A percentile compares a stretch with the other conserved stretches of the same genome.
These are phyloP conservation scores for Sinhomidia bicolor DNA, from an alignment of 2,888 invertebrate species.

Conservation along the genomic window DNA sequence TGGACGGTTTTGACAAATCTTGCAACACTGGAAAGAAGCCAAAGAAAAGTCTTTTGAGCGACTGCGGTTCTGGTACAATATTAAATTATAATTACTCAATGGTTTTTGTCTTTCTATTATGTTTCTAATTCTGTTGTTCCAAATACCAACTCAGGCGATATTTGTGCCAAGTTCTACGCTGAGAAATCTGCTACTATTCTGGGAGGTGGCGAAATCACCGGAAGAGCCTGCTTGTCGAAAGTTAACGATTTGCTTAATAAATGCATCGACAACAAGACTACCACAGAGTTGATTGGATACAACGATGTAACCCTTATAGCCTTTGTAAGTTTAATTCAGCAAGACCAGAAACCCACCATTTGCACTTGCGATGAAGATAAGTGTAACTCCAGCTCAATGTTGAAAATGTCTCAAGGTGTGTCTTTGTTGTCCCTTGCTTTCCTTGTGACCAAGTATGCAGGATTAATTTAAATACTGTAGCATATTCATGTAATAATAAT, in stretches of 20 bases:
- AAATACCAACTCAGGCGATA: too few relatives aligned
- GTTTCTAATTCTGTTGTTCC: too few relatives aligned
- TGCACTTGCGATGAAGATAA: constrained; percentile 17
- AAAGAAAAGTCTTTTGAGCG: background rate
- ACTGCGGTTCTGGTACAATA: too few relatives aligned
- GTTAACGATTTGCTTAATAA: background rate
- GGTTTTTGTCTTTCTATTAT: too few relatives aligned
- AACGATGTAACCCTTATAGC: too few relatives aligned
- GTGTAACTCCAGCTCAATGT: background rate
- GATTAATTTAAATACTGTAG: background rate
- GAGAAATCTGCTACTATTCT: too few relatives aligned
- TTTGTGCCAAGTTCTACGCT: too few relatives aligned
- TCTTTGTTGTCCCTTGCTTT: background rate
- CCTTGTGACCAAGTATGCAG: background rate
- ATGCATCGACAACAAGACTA: background rate
- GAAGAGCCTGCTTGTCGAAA: background rate
- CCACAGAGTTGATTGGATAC: too few relatives aligned
- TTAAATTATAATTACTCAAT: too few relatives aligned
- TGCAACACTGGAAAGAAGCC: constrained; percentile 42
- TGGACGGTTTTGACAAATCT: constrained; percentile 21
- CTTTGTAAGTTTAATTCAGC: too few relatives aligned
- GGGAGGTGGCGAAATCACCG: background rate
- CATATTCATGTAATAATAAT: too few relatives aligned
- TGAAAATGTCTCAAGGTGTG: background rate
- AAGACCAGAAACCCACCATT: background rate